Conservation (phyloP, 2,113 vertebrate genomes). For the Hyla sarda region DNA sequence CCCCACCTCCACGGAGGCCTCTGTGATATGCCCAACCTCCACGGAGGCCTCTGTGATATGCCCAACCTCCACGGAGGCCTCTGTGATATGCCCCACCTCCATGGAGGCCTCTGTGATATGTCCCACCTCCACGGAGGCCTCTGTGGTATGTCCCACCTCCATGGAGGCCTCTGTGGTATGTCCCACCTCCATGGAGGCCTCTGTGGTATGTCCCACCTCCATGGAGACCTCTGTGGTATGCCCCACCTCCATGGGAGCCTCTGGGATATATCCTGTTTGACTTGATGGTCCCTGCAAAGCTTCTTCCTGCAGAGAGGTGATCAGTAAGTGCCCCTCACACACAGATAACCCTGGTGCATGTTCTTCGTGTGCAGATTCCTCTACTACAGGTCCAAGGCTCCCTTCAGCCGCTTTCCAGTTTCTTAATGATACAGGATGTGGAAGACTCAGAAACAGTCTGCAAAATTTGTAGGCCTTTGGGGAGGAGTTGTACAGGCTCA, state of each 20-base stretch:
- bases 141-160: neutral
- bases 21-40: neutral
- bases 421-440: constrained; percentile 20
- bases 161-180: neutral
- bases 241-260: neutral
- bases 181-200: neutral
- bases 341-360: neutral
- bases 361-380: neutral
- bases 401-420: constrained; percentile 16
- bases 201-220: neutral
- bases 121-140: too few relatives aligned
- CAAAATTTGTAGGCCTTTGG: constrained; percentile 36
- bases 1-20: neutral
- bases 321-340: neutral
- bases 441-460: constrained; percentile 14
- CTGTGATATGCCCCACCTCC: too few relatives aligned
- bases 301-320: neutral
- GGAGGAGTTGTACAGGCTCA: neutral
- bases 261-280: neutral
- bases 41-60: neutral
- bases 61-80: too few relatives aligned
- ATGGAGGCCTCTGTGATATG: too few relatives aligned
- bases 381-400: neutral
- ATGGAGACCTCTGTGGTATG: neutral
- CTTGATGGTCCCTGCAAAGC: neutral